These are phyloP conservation scores for Onychostoma macrolepis DNA, from an alignment of 2,113 vertebrate genomes.

Conservation along the genomic window DNA sequence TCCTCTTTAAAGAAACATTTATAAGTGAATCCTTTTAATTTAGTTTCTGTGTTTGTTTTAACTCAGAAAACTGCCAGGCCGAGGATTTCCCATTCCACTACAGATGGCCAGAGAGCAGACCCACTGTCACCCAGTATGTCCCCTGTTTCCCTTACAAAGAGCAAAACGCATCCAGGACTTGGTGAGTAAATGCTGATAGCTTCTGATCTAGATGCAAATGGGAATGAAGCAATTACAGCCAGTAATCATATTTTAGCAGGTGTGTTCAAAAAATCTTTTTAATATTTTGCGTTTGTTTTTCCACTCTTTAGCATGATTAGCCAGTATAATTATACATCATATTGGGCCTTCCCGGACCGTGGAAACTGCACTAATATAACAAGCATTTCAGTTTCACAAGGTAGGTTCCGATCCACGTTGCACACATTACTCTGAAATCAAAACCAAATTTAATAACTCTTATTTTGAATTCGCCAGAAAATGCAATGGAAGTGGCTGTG, in stretches of 20 bases:
- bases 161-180: slow-evolving; percentile 80
- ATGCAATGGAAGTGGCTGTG: slow-evolving; percentile 85
- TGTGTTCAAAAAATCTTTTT: too few relatives aligned
- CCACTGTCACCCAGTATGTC: slow-evolving; percentile 68
- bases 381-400: slow-evolving; percentile 73
- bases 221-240: background rate
- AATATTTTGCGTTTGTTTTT: slow-evolving; percentile 32
- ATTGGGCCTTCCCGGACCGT: slow-evolving; percentile 81
- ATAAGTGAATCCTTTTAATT: background rate
- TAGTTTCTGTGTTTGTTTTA: background rate
- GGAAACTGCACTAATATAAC: slow-evolving; percentile 80
- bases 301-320: slow-evolving; percentile 71
- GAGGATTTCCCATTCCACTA: slow-evolving; percentile 78
- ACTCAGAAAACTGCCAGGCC: slow-evolving; percentile 69
- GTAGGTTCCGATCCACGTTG: slow-evolving; percentile 50
- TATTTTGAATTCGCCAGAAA: slow-evolving; percentile 71
- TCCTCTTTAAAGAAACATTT: background rate
- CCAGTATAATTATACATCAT: slow-evolving; percentile 73
- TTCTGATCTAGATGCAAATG: background rate
- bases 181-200: slow-evolving; percentile 73
- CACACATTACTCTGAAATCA: background rate
- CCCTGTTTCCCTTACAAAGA: slow-evolving; percentile 82
- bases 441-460: background rate
- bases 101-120: slow-evolving; percentile 80
- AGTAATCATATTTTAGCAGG: background rate